phyloP scores from a whole-genome alignment of 2,888 invertebrate species.

The Globia sparganii region DNA sequence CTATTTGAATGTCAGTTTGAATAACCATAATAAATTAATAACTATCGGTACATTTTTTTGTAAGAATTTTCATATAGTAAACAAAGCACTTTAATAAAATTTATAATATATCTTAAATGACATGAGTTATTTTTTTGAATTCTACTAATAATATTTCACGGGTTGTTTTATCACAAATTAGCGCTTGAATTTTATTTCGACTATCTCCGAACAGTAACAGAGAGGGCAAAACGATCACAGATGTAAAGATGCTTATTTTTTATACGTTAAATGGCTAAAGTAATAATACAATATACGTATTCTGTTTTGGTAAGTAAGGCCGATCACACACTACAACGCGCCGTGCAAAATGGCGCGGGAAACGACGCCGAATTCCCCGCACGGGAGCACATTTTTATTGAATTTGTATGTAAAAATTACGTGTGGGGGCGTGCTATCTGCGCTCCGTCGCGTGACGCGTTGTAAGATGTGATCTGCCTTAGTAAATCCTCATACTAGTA shows the following conservation, averaged over 20 bases:
- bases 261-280: neutral
- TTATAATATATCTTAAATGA: neutral
- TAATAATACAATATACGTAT: neutral
- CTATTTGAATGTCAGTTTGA: too few species aligned
- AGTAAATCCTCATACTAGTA: neutral
- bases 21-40: too few species aligned
- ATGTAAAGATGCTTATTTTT: neutral
- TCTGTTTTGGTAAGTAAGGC: neutral
- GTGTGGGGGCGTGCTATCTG: neutral
- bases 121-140: neutral
- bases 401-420: neutral
- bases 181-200: neutral
- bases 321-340: too few species aligned
- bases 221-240: neutral
- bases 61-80: too few species aligned
- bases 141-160: neutral
- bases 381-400: too few species aligned
- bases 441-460: neutral
- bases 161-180: slow-evolving; percentile 1
- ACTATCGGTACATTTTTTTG: too few species aligned
- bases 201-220: too few species aligned
- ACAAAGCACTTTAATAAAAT: too few species aligned
- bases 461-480: neutral
- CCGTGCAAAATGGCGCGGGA: too few species aligned
- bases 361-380: too few species aligned